Percentiles rank a stretch among this genome's conserved stretches.
These are phyloP conservation scores for Ophioninae sp. DNA, from an alignment of 2,888 invertebrate species.

Conservation along the genomic window DNA sequence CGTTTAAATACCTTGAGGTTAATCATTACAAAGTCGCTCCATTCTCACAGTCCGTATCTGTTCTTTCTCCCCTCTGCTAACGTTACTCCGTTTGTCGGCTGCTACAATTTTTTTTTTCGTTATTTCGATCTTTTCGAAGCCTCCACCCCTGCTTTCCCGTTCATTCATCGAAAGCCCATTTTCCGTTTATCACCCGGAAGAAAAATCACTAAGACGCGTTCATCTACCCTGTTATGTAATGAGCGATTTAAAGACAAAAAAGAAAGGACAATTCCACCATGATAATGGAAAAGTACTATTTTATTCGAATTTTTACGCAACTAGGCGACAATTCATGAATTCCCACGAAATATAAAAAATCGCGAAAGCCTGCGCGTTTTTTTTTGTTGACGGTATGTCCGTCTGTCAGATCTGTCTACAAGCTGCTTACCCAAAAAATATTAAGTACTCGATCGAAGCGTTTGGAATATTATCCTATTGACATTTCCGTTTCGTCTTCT, in stretches of 20 bases:
- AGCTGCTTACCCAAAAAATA: background rate
- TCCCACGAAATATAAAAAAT: background rate
- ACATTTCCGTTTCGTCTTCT: background rate
- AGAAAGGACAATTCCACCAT: conserved; percentile 70
- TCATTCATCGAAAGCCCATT: background rate
- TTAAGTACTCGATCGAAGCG: background rate
- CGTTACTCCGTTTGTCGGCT: conserved; percentile 72
- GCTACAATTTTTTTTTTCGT: conserved; percentile 67
- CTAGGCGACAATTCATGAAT: background rate
- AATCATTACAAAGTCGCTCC: background rate
- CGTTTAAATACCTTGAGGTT: background rate
- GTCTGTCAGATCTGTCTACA: background rate
- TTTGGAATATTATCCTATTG: background rate
- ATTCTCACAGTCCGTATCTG: conserved; percentile 14
- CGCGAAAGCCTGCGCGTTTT: background rate
- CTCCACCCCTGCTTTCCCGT: background rate
- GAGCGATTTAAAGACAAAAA: conserved; percentile 64
- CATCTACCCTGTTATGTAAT: conserved; percentile 76
- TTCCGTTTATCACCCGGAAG: background rate
- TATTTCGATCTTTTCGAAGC: conserved; percentile 23
- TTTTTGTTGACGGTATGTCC: background rate
- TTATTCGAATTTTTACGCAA: background rate
- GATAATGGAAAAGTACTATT: background rate
- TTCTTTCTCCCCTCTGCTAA: conserved; percentile 33
- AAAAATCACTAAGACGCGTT: conserved; percentile 50